A percentile compares a stretch with the other conserved stretches of the same genome.
These are phyloP conservation scores for Mactra quadrangularis DNA, from an alignment of 1,140 invertebrate species.

Conservation along the genomic window DNA sequence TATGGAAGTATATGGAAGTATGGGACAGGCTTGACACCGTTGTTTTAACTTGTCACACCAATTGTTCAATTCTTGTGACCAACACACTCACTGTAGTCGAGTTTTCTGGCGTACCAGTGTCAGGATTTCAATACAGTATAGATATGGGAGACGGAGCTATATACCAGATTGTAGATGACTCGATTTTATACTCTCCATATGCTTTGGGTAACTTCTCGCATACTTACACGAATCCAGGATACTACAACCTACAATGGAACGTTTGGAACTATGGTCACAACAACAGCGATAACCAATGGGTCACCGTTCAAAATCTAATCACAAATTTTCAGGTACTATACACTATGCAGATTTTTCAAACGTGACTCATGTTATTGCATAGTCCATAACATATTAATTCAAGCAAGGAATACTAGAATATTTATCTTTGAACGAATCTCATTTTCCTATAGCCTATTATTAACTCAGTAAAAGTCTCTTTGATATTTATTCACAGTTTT, in stretches of 20 bases:
- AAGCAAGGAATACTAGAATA: too few relatives aligned
- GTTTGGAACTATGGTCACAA: background rate
- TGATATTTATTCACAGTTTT: too few relatives aligned
- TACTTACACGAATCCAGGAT: background rate
- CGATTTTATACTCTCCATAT: constrained; percentile 7
- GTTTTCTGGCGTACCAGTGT: constrained; percentile 13
- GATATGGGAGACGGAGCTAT: constrained; percentile 4
- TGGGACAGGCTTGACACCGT: constrained; percentile 4
- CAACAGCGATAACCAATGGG: background rate
- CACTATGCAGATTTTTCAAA: too few relatives aligned
- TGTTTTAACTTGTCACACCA: background rate
- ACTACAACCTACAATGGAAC: constrained; percentile 16
- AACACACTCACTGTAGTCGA: background rate
- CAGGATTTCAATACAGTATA: constrained; percentile 24
- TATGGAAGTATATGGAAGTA: background rate
- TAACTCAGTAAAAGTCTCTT: too few relatives aligned
- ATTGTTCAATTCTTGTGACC: background rate
- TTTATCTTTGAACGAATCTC: too few relatives aligned
- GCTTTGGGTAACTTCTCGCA: background rate
- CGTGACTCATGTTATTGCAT: too few relatives aligned
- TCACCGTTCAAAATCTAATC: constrained; percentile 1
- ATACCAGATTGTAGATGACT: background rate
- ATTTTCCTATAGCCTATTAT: too few relatives aligned
- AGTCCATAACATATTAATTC: too few relatives aligned
- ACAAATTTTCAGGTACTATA: constrained; percentile 18